phyloP scores from a whole-genome alignment of 2,888 invertebrate genomes.

The Drosophila limbata region DNA sequence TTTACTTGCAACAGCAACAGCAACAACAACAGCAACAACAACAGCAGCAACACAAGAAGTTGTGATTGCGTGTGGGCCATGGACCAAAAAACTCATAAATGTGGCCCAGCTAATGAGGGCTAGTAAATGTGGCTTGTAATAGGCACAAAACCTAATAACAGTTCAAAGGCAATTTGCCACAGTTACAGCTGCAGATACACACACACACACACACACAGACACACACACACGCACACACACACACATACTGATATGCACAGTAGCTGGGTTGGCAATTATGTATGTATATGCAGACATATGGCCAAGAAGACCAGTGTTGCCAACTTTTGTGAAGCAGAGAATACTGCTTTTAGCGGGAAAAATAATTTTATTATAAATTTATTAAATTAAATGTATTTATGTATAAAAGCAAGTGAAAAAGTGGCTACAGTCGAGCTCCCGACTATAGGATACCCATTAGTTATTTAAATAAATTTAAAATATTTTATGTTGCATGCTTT shows the following conservation, averaged over 20 bases:
- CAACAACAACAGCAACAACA: not conserved
- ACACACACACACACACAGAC: not conserved
- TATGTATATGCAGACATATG: constrained; percentile 10
- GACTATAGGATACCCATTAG: too few relatives aligned
- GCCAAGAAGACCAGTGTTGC: not conserved
- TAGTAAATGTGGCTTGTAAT: constrained; percentile 46
- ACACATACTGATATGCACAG: not conserved
- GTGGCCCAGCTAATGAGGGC: constrained; percentile 45
- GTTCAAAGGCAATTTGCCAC: constrained; percentile 65
- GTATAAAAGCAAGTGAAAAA: too few relatives aligned
- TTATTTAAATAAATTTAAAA: too few relatives aligned
- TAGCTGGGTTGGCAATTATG: constrained; percentile 8
- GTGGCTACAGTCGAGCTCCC: too few relatives aligned
- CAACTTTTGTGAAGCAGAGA: not conserved
- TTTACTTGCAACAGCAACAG: not conserved
- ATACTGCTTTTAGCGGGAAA: not conserved
- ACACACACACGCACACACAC: not conserved
- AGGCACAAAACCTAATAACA: constrained; percentile 59
- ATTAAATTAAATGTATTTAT: too few relatives aligned
- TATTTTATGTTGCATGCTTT: too few relatives aligned
- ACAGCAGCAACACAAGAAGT: constrained; percentile 1
- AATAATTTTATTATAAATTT: too few relatives aligned
- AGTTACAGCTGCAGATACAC: constrained; percentile 18
- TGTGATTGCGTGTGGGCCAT: constrained; percentile 44
- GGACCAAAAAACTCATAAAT: constrained; percentile 24